Conservation (phyloP, 2,113 vertebrate species). For the Macquaria australasica region DNA sequence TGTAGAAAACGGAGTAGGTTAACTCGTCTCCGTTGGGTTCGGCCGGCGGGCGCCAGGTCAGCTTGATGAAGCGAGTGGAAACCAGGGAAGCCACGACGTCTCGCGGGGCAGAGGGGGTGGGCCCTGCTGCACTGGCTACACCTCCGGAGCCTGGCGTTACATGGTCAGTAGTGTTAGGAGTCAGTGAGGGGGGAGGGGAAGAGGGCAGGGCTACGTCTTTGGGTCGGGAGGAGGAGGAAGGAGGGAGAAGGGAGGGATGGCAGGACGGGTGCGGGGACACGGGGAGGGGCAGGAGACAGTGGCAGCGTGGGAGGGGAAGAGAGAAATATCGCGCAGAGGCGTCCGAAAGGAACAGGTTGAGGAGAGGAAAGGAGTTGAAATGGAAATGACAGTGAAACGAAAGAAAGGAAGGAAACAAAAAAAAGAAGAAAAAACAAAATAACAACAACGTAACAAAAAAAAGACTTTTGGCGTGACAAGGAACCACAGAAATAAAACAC, state of each 20-base stretch:
- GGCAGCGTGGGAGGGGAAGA: conserved; percentile 37
- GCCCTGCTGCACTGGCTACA: conserved; percentile 86
- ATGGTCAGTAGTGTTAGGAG: conserved; percentile 99
- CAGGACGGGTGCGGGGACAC: conserved; percentile 11
- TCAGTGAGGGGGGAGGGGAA: conserved; percentile 97
- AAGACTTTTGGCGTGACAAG: conserved; percentile 79
- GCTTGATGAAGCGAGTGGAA: conserved; percentile 98
- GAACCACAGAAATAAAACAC: conserved; percentile 86
- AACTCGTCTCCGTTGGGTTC: conserved; percentile 96
- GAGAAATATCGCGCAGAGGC: conserved; percentile 62
- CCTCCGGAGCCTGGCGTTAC: conserved; percentile 94
- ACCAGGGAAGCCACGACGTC: conserved; percentile 98
- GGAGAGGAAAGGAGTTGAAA: conserved; percentile 70
- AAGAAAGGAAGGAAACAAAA: conserved; percentile 86
- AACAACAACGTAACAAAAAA: conserved; percentile 87
- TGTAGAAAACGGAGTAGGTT: conserved; percentile 97
- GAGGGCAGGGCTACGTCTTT: conserved; percentile 98
- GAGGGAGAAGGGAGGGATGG: conserved; percentile 22
- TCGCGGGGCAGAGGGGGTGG: conserved; percentile 92
- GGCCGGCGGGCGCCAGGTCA: conserved; percentile 94
- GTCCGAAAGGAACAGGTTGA: conserved; percentile 53
- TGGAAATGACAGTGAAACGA: conserved; percentile 80
- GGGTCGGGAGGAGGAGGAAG: conserved; percentile 51
- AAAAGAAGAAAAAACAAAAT: conserved; percentile 90
- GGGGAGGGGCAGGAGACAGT: conserved; percentile 42